phyloP scores from a whole-genome alignment of 92 coral and sea anemone genomes.

The Porites evermanni region DNA sequence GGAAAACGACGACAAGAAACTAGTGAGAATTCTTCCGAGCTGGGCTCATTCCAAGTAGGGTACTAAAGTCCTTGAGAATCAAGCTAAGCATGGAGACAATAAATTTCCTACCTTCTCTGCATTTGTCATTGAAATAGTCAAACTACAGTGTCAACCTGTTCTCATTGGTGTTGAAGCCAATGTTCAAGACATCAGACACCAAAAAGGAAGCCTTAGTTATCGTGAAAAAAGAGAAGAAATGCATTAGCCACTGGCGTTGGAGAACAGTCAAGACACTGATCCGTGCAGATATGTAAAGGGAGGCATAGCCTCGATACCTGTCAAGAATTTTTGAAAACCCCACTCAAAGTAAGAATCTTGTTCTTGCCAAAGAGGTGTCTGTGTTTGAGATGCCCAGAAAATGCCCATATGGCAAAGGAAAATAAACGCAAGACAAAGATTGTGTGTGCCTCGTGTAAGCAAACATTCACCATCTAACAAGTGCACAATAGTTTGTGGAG shows the following conservation, averaged over 20 bases:
- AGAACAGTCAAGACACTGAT: constrained; percentile 5
- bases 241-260: constrained; percentile 23
- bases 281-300: constrained; percentile 2
- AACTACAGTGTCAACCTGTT: constrained; percentile 63
- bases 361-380: constrained; percentile 49
- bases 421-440: constrained; percentile 33
- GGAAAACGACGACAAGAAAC: constrained; percentile 47
- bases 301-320: constrained; percentile 31
- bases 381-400: constrained; percentile 49
- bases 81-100: constrained; percentile 44
- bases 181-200: not conserved
- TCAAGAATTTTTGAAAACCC: constrained; percentile 13
- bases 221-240: constrained; percentile 9
- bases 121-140: constrained; percentile 48
- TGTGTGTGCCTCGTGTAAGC: constrained; percentile 48
- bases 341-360: constrained; percentile 47
- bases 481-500: constrained; percentile 30
- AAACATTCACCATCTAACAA: constrained; percentile 16
- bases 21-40: constrained; percentile 43
- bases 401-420: constrained; percentile 69
- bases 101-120: constrained; percentile 58
- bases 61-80: constrained; percentile 34
- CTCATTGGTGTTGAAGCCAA: constrained; percentile 41
- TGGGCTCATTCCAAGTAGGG: constrained; percentile 2
- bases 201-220: not conserved